Evolutionary conservation across 2,888 invertebrate genomes (phyloP).

Genomic region (Hybos culiciformis): DNA sequence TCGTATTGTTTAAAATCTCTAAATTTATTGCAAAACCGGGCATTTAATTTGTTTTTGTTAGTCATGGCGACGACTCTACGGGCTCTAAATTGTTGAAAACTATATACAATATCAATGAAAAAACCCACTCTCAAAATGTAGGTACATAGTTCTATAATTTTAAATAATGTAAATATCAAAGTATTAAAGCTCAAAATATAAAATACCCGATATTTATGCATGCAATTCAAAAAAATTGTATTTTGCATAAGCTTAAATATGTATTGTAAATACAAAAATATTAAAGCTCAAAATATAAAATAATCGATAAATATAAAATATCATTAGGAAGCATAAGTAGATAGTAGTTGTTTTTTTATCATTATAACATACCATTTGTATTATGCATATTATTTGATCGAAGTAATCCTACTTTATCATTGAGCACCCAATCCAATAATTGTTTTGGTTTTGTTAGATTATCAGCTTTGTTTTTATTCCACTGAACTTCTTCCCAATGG

Average conservation of each 20-base stretch:
- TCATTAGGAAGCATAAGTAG: constrained; percentile 1
- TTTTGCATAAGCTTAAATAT: no score
- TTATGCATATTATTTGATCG: constrained; percentile 26
- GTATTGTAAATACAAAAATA: no score
- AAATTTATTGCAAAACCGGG: neutral
- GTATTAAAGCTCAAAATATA: no score
- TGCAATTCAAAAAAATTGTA: no score
- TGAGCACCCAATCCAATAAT: constrained; percentile 48
- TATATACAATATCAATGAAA: no score
- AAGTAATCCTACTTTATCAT: constrained; percentile 57
- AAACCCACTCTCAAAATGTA: no score
- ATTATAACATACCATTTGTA: neutral
- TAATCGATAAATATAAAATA: no score
- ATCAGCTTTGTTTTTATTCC: constrained; percentile 47
- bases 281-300: no score
- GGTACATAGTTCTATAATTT: no score
- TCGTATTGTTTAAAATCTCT: neutral
- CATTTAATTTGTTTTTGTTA: neutral
- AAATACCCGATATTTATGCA: no score
- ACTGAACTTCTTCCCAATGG: constrained; percentile 79
- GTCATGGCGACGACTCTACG: neutral
- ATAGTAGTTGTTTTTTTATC: neutral
- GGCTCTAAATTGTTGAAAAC: no score
- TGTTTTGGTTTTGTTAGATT: constrained; percentile 38
- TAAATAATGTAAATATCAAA: no score